Evolutionary conservation across 1,140 invertebrate genomes (phyloP).

Genomic region (Polypedilum pembai): DNA sequence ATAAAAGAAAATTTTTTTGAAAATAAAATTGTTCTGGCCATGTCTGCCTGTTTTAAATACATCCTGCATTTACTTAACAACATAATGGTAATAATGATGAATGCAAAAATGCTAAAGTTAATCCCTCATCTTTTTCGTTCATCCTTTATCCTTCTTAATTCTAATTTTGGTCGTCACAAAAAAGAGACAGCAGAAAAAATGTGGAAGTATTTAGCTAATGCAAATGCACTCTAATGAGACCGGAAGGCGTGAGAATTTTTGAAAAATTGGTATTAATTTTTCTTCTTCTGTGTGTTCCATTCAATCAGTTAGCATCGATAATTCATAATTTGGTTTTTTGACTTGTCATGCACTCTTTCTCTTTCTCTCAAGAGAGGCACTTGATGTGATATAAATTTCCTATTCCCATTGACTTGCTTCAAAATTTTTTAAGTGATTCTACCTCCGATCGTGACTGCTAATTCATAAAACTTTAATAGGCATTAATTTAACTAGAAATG

Average conservation of each 20-base stretch:
- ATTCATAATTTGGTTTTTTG: neutral
- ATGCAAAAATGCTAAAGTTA: constrained; percentile 21
- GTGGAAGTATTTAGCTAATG: constrained; percentile 1
- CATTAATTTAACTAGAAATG: neutral
- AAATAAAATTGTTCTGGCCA: neutral
- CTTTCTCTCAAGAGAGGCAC: constrained; percentile 6
- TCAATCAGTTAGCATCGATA: neutral
- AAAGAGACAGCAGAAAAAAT: neutral
- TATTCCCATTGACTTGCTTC: constrained; percentile 1
- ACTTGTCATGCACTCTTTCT: neutral
- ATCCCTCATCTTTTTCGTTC: neutral
- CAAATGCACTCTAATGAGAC: neutral
- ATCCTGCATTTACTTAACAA: neutral
- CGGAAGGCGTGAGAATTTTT: constrained; percentile 22
- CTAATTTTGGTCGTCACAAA: neutral
- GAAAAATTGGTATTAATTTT: neutral
- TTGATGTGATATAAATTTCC: constrained; percentile 26
- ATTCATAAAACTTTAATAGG: neutral
- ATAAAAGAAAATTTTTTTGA: constrained; percentile 18
- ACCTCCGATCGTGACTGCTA: neutral
- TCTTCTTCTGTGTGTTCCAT: neutral
- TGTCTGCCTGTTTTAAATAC: neutral
- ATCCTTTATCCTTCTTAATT: constrained; percentile 13
- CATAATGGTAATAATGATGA: neutral
- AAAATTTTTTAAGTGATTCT: neutral